Conservation (phyloP, 92 coral and sea anemone species). For the Palythoa heliodiscus region DNA sequence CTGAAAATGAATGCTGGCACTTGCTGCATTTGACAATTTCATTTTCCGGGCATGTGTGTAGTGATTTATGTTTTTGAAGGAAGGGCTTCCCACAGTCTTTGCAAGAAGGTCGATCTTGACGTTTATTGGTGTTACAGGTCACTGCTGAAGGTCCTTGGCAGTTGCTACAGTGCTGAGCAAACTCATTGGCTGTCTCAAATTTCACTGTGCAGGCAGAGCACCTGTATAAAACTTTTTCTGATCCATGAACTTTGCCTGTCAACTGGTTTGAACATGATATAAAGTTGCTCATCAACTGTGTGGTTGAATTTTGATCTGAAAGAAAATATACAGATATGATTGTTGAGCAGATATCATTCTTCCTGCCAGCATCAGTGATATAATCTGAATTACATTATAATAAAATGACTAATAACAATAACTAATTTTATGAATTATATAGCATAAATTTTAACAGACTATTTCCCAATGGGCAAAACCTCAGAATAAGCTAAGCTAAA, state of each 20-base stretch:
- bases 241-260: not conserved
- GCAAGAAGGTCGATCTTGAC: too few species aligned
- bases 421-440: too few species aligned
- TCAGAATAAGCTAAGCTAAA: too few species aligned
- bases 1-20: too few species aligned
- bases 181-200: slow-evolving; percentile 33
- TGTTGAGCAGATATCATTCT: too few species aligned
- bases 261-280: not conserved
- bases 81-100: too few species aligned
- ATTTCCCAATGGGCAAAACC: too few species aligned
- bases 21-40: too few species aligned
- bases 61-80: too few species aligned
- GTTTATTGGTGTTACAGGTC: not conserved
- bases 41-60: too few species aligned
- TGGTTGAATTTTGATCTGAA: not conserved
- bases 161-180: slow-evolving; percentile 3
- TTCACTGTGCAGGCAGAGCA: slow-evolving; percentile 36
- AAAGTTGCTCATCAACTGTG: not conserved
- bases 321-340: not conserved
- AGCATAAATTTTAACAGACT: too few species aligned
- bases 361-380: not conserved
- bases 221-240: slow-evolving; percentile 24
- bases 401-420: too few species aligned
- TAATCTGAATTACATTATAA: not conserved
- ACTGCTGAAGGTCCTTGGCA: slow-evolving; percentile 10